These are phyloP conservation scores for Hemithea aestivaria DNA, from an alignment of 2,888 invertebrate species.

Conservation along the genomic window DNA sequence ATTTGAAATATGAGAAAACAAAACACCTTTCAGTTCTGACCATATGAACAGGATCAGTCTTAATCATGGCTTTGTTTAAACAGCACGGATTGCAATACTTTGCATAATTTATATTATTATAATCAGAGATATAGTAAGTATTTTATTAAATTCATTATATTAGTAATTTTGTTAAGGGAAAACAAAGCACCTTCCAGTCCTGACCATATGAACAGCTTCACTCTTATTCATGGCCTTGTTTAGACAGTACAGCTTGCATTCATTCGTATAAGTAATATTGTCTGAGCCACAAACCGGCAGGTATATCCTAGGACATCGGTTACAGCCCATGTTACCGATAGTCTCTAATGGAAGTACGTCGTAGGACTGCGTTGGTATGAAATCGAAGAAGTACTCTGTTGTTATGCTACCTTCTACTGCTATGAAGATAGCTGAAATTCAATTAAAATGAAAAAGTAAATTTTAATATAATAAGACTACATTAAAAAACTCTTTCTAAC, in stretches of 20 bases:
- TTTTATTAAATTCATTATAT: too few relatives aligned
- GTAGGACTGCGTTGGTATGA: too few relatives aligned
- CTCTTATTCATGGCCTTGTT: constrained; percentile 22
- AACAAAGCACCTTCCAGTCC: constrained; percentile 18
- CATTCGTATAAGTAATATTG: constrained; percentile 40
- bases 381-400: too few relatives aligned
- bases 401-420: too few relatives aligned
- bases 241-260: constrained; percentile 37
- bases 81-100: constrained; percentile 43
- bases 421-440: too few relatives aligned
- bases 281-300: constrained; percentile 41
- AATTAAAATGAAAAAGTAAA: too few relatives aligned
- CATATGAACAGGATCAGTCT: constrained; percentile 9
- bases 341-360: neutral
- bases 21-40: constrained; percentile 15
- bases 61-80: constrained; percentile 21
- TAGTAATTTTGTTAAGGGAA: too few relatives aligned
- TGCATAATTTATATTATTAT: constrained; percentile 39
- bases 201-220: constrained; percentile 9
- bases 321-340: neutral
- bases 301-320: constrained; percentile 38
- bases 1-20: constrained; percentile 13
- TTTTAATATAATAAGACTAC: too few relatives aligned
- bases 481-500: too few relatives aligned
- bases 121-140: too few relatives aligned